Evolutionary conservation across 92 coral and sea anemone genomes (phyloP).

Genomic region (Desmophyllum pertusum): DNA sequence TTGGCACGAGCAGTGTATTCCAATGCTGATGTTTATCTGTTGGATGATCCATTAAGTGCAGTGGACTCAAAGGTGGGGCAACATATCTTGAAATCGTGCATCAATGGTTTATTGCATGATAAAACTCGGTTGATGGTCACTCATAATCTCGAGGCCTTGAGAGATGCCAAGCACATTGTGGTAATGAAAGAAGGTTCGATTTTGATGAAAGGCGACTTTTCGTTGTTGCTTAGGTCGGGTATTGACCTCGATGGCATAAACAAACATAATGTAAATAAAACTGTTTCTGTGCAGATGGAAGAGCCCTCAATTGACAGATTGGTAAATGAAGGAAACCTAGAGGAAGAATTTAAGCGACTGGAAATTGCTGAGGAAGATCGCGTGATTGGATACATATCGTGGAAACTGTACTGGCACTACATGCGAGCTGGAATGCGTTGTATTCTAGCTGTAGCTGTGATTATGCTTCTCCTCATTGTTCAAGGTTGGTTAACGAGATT

Average conservation of each 20-base stretch:
- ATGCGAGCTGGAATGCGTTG: slow-evolving; percentile 26
- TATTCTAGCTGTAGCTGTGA: not conserved
- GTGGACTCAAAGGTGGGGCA: slow-evolving; percentile 34
- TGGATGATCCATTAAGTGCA: slow-evolving; percentile 42
- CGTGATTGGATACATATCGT: slow-evolving; percentile 34
- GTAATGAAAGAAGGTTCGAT: slow-evolving; percentile 23
- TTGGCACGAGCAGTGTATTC: slow-evolving; percentile 27
- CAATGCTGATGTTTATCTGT: slow-evolving; percentile 29
- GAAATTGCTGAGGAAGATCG: slow-evolving; percentile 46
- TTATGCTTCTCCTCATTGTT: not conserved
- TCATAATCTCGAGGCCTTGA: slow-evolving; percentile 6
- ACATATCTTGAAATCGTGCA: slow-evolving; percentile 20
- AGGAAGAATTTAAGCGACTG: not conserved
- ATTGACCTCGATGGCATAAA: not conserved
- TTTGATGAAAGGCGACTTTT: not conserved
- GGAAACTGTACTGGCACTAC: slow-evolving; percentile 47
- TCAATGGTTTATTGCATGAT: not conserved
- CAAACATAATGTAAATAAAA: not conserved
- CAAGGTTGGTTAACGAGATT: slow-evolving; percentile 18
- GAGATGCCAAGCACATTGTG: slow-evolving; percentile 10
- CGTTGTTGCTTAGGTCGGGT: not conserved
- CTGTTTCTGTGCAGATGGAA: not conserved
- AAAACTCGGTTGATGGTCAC: slow-evolving; percentile 40
- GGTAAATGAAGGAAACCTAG: not conserved
- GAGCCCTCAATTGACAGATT: not conserved